These are phyloP conservation scores for Danio tinwini DNA, from an alignment of 2,797 vertebrate genomes.

Conservation along the genomic window DNA sequence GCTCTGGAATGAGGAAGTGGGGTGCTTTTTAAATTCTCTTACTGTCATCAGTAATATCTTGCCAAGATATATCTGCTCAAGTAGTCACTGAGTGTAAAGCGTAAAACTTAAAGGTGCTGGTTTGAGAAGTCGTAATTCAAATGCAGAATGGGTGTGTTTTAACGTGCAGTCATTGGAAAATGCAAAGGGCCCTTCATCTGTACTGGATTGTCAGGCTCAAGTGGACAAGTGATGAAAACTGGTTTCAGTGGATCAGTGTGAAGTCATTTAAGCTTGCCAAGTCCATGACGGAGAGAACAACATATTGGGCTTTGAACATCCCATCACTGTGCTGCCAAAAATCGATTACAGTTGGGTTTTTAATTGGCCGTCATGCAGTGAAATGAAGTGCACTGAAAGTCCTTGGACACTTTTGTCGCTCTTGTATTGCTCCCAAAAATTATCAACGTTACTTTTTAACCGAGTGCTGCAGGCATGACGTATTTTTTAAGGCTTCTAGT, in stretches of 20 bases:
- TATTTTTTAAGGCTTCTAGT: background rate
- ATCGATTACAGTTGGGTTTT: slow-evolving; percentile 62
- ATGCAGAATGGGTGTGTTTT: slow-evolving; percentile 69
- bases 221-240: slow-evolving; percentile 78
- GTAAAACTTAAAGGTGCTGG: background rate
- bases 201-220: slow-evolving; percentile 63
- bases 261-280: slow-evolving; percentile 71
- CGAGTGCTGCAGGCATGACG: background rate
- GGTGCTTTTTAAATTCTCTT: slow-evolving; percentile 63
- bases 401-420: background rate
- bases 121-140: background rate
- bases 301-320: slow-evolving; percentile 61
- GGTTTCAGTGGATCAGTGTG: slow-evolving; percentile 73
- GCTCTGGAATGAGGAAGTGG: slow-evolving; percentile 24
- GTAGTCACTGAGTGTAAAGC: background rate
- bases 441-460: background rate
- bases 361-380: slow-evolving; percentile 60
- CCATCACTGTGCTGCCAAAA: slow-evolving; percentile 57
- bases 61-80: background rate
- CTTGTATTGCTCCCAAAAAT: background rate
- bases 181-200: slow-evolving; percentile 56
- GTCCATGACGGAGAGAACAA: slow-evolving; percentile 65
- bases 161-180: slow-evolving; percentile 64
- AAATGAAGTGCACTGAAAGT: slow-evolving; percentile 13
- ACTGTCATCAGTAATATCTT: background rate